Evolutionary conservation across 2,888 invertebrate species (phyloP).

Genomic region (Actias luna): DNA sequence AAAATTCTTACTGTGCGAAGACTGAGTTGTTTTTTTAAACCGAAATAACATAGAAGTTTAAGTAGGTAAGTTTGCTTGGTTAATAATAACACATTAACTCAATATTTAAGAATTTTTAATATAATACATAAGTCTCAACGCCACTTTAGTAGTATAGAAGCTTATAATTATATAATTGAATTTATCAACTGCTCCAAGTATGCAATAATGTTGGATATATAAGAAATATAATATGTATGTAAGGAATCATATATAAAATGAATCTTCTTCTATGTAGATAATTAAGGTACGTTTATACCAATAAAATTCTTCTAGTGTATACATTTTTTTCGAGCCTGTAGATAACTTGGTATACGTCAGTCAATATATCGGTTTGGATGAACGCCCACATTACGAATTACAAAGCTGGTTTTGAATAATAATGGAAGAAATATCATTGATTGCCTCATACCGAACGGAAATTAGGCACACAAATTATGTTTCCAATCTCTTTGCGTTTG

Average conservation of each 20-base stretch:
- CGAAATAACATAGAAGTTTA: not conserved
- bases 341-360: not conserved
- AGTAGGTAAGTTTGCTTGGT: not conserved
- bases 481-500: conserved; percentile 9
- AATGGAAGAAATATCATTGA: conserved; percentile 13
- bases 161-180: too few relatives aligned
- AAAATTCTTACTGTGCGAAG: not conserved
- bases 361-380: conserved; percentile 6
- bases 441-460: conserved; percentile 13
- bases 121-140: too few relatives aligned
- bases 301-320: not conserved
- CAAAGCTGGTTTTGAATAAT: conserved; percentile 14
- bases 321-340: not conserved
- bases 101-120: not conserved
- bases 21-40: not conserved
- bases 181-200: too few relatives aligned
- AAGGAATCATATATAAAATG: not conserved
- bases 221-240: not conserved
- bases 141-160: too few relatives aligned
- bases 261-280: not conserved
- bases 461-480: conserved; percentile 12
- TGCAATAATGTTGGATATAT: too few relatives aligned
- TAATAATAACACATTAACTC: not conserved
- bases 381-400: conserved; percentile 16
- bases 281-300: not conserved